Base-by-base conservation (phyloP, 2,113 vertebrate species). In the Pogonocichla stellata region DNA sequence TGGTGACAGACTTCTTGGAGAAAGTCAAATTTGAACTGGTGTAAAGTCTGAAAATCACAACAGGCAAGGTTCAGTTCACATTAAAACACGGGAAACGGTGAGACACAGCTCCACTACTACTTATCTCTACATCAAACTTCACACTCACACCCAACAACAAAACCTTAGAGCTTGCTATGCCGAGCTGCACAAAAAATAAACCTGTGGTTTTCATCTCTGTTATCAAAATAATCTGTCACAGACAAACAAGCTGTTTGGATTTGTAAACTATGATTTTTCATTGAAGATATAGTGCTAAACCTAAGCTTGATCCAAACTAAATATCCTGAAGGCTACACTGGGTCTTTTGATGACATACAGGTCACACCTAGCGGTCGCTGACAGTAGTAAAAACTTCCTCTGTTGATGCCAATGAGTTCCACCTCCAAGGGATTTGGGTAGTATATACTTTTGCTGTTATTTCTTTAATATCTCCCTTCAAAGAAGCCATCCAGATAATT, bases 11-110 rank as follows among this genome's bases (percentile, higher is more conserved):
- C 98, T 96, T 99, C 99, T 97, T 99, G 98, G 81, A 99, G 98
- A 96, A 99, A 99, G 74, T 99, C 99, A 97, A 99, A 99, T 95
- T 99, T 99, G 95, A 99, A 98, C 89, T 99, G 99, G 90, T 98
- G 99, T 92, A 99, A 95, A 57, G 97, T 98, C 99, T 99, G 94
- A 94, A 98, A 88, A 96, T 50, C 94, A 83, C 15, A 89, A 95
- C n/a, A 96, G 4, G 8, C 42, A 58, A 61, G 40, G 64, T 25
- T 85, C 61, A 77, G 43, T 54, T 94, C 66, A 64, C 19, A 60
- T 28, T 31, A 54, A 45, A 78, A 80, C 19, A 65, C 9, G 10
- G 43, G 43, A 69, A 80, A 78, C 6, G 4, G 16, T 14, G 47
- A 79, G 40, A 66, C 50, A 56, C 24, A 87, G 57, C 31, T 57